Evolutionary conservation across 2,888 invertebrate species (phyloP).

Genomic region (Notodonta ziczac): DNA sequence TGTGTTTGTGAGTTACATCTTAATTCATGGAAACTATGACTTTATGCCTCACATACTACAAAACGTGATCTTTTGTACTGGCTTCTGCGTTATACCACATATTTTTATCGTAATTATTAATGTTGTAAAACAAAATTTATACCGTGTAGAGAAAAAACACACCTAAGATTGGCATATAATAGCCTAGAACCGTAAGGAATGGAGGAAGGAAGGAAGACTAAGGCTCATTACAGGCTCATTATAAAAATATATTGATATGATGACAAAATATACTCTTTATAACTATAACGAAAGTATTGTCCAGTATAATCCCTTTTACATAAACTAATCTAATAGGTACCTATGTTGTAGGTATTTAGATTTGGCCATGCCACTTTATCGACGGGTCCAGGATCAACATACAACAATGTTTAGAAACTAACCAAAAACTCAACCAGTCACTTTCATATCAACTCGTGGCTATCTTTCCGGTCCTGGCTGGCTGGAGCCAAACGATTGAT

Average conservation of each 20-base stretch:
- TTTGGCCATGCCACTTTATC: neutral
- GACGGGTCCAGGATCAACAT: neutral
- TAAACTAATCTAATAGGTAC: too few relatives aligned
- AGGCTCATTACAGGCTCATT: too few relatives aligned
- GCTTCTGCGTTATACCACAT: neutral
- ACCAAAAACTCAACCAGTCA: slow-evolving; percentile 19
- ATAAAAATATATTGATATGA: too few relatives aligned
- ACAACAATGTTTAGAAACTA: slow-evolving; percentile 13
- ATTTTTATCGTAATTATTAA: too few relatives aligned
- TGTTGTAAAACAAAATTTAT: too few relatives aligned
- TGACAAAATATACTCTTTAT: too few relatives aligned
- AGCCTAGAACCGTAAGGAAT: too few relatives aligned
- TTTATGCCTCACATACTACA: slow-evolving; percentile 16
- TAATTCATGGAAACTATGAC: slow-evolving; percentile 9
- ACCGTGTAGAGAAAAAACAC: too few relatives aligned
- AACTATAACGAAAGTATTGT: too few relatives aligned
- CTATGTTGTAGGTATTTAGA: neutral
- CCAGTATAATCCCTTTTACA: too few relatives aligned
- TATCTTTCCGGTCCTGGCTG: slow-evolving; percentile 8
- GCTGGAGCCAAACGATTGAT: slow-evolving; percentile 8
- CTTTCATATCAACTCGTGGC: slow-evolving; percentile 28
- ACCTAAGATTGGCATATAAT: too few relatives aligned
- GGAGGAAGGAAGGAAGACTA: too few relatives aligned
- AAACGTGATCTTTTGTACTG: slow-evolving; percentile 14
- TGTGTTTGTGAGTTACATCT: slow-evolving; percentile 17